Evolutionary conservation across 2,797 vertebrate species (phyloP).

Genomic region (Octomys mimax): DNA sequence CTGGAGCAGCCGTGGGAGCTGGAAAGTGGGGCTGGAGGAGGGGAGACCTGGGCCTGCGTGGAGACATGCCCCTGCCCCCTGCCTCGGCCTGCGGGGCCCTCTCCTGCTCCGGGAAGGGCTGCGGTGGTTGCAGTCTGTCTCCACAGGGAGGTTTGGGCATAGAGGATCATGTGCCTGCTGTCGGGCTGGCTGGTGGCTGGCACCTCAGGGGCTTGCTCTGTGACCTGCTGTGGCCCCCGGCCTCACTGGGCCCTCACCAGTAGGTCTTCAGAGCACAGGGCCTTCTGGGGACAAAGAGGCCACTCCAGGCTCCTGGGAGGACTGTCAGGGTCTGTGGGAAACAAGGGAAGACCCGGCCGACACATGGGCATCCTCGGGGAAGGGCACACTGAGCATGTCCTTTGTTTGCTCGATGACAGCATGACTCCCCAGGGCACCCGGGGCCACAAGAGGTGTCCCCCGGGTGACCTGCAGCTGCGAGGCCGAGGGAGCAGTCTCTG

Average conservation of each 20-base stretch:
- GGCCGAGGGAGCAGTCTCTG: accelerated
- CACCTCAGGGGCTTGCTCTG: no score
- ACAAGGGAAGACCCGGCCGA: background rate
- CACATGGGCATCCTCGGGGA: accelerated
- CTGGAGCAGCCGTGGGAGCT: background rate
- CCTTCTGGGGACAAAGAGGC: background rate
- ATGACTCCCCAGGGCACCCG: accelerated
- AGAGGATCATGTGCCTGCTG: background rate
- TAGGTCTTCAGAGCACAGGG: background rate
- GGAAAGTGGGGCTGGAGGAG: background rate
- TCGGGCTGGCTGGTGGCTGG: accelerated
- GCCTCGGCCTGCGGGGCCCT: no score
- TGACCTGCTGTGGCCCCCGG: background rate
- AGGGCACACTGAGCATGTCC: background rate
- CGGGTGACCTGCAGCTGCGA: background rate
- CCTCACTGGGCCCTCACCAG: background rate
- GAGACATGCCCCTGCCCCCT: accelerated
- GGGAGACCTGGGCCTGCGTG: background rate
- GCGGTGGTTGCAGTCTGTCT: accelerated
- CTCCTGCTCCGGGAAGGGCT: background rate
- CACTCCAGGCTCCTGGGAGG: background rate
- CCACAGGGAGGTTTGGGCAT: accelerated
- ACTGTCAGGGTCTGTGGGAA: accelerated
- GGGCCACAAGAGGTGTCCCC: background rate
- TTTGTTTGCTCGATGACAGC: accelerated